These are phyloP conservation scores for Polylopha cassiicola DNA, from an alignment of 2,888 invertebrate genomes.

Conservation along the genomic window DNA sequence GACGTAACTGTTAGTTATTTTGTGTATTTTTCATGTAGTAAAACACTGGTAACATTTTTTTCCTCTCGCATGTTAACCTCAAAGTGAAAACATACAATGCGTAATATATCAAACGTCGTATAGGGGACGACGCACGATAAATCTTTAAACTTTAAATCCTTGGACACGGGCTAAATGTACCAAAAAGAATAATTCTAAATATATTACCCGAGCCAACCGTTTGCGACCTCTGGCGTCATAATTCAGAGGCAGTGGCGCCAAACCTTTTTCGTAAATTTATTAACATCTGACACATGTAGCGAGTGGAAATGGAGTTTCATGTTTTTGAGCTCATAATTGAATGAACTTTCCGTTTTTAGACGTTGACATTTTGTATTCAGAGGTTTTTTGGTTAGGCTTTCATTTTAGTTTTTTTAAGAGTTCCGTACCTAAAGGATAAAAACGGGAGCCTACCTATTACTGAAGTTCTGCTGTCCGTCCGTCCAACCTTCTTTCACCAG, in stretches of 20 bases:
- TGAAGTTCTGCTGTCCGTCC: no score
- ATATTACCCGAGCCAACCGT: slow-evolving; percentile 39
- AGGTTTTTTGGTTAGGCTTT: no score
- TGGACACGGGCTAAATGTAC: slow-evolving; percentile 29
- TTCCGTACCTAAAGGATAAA: no score
- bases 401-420: no score
- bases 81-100: slow-evolving; percentile 1
- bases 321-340: slow-evolving; percentile 19
- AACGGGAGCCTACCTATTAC: no score
- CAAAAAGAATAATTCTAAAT: slow-evolving; percentile 35
- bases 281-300: slow-evolving; percentile 30
- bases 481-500: no score
- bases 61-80: no score
- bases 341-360: slow-evolving; percentile 10
- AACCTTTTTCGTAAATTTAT: slow-evolving; percentile 48
- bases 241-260: slow-evolving; percentile 38
- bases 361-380: background rate
- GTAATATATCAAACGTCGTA: background rate
- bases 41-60: no score
- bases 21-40: no score
- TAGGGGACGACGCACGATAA: slow-evolving; percentile 11
- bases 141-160: no score
- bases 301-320: slow-evolving; percentile 13
- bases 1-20: no score
- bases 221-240: slow-evolving; percentile 42